Evolutionary conservation across 2,888 invertebrate genomes (phyloP), one percentile per base, ranked within the genome.

Genomic region (Andricus curvator): DNA sequence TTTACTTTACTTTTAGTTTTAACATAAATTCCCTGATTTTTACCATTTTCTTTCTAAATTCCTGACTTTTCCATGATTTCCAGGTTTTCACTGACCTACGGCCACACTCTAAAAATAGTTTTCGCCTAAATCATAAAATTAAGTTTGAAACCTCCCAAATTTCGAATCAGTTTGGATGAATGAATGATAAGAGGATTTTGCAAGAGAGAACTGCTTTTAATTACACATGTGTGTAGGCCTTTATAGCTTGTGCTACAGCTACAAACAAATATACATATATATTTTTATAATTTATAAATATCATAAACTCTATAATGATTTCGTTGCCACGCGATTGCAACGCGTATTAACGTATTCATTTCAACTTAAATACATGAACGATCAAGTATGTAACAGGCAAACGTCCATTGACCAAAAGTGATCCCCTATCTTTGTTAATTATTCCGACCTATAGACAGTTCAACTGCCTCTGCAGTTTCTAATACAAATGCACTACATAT

Each of bases 241-340:
- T 92, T 89, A 89, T 89, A 90, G 83, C 88, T 88, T 87, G 83
- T 81, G 80, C 90, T 90, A 89, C 87, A 88, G 84, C 88, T 91
- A 90, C 89, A 85, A 89, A 90, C 88, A 90, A 88, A 88, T 83
- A 88, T 84, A 67, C 82, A 82, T 84, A 84, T 85, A 84, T 80
- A 80, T 82, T 83, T 84, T 81, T 83, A 86, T 81, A 81, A 82
- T 86, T 87, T 88, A 89, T 89, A 89, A 90, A 88, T 88, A 88
- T 88, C 86, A 88, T 90, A 89, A 87, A 90, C 87, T 90, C 86
- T 89, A 89, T 90, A 89, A 88, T 90, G 88, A 87, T 87, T 81
- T 84, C 84, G 85, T 85, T 85, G 84, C 87, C 86, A 88, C 83
- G 82, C 85, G 86, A 88, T 86, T 84, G 86, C 86, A 88, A 87